Evolutionary conservation across 1,140 invertebrate species (phyloP).

Genomic region (Papilio dardanus): DNA sequence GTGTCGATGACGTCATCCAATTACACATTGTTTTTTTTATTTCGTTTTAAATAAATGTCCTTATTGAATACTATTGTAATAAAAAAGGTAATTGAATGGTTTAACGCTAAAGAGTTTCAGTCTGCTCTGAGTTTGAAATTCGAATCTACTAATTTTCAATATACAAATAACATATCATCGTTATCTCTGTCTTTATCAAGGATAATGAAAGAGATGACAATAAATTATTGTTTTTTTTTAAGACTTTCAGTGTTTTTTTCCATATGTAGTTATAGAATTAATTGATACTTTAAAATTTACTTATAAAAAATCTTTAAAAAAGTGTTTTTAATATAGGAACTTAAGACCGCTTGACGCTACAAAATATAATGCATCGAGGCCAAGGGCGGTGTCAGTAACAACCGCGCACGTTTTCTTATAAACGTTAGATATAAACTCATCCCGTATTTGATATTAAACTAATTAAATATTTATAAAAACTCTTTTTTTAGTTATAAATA

Average conservation of each 20-base stretch:
- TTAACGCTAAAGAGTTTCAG: no score
- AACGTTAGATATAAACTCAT: neutral
- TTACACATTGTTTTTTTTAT: slow-evolving; percentile 3
- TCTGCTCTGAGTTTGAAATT: no score
- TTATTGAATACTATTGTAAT: slow-evolving; percentile 22
- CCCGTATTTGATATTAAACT: neutral
- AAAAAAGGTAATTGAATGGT: slow-evolving; percentile 2
- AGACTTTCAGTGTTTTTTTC: no score
- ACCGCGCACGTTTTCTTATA: neutral
- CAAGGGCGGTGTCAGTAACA: neutral
- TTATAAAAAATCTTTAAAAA: no score
- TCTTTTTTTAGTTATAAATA: no score
- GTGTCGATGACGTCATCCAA: slow-evolving; percentile 8
- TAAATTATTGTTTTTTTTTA: no score
- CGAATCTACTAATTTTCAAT: no score
- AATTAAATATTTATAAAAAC: neutral
- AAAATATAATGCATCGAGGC: slow-evolving; percentile 9
- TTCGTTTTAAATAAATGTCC: slow-evolving; percentile 20
- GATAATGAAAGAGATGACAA: neutral
- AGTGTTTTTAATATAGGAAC: neutral
- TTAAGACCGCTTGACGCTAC: neutral
- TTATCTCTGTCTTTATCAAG: no score
- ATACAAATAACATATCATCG: no score
- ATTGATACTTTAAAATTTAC: no score
- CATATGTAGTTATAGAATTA: no score